Conservation (phyloP, 2,888 invertebrate genomes). For the Phytoseiulus persimilis region DNA sequence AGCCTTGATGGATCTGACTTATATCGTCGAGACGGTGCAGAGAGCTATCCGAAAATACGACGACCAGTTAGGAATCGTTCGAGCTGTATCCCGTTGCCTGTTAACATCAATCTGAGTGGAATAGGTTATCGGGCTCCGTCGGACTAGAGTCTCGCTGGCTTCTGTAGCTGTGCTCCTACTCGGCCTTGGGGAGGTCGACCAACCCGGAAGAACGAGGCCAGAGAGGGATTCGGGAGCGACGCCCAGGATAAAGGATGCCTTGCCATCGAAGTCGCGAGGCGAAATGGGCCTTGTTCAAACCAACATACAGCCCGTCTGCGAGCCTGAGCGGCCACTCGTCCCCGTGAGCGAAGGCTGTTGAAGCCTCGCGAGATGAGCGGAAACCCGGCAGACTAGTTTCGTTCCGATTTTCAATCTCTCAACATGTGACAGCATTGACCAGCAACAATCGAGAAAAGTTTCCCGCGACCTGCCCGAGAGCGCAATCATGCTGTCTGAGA, state of each 20-base stretch:
- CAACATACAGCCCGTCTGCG: background rate
- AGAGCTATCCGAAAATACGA: background rate
- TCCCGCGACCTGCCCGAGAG: too few species aligned
- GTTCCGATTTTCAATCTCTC: background rate
- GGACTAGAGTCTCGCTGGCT: background rate
- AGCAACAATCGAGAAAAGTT: too few species aligned
- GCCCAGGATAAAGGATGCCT: background rate
- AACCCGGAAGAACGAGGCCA: slow-evolving; percentile 36
- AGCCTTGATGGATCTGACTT: background rate
- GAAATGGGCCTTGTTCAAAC: background rate
- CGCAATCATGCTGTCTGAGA: too few species aligned
- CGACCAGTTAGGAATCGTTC: background rate
- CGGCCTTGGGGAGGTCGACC: slow-evolving; percentile 34
- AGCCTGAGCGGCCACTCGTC: background rate
- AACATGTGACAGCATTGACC: too few species aligned
- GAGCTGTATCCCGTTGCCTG: background rate
- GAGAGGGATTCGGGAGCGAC: background rate
- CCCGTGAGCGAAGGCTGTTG: background rate
- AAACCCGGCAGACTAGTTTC: background rate
- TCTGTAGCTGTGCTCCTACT: background rate
- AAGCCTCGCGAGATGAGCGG: background rate
- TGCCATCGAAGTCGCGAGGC: background rate
- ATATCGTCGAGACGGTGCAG: background rate
- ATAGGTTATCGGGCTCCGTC: background rate
- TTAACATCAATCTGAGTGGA: background rate